Evolutionary conservation across 2,113 vertebrate genomes (phyloP).

Genomic region (Gobio gobio): DNA sequence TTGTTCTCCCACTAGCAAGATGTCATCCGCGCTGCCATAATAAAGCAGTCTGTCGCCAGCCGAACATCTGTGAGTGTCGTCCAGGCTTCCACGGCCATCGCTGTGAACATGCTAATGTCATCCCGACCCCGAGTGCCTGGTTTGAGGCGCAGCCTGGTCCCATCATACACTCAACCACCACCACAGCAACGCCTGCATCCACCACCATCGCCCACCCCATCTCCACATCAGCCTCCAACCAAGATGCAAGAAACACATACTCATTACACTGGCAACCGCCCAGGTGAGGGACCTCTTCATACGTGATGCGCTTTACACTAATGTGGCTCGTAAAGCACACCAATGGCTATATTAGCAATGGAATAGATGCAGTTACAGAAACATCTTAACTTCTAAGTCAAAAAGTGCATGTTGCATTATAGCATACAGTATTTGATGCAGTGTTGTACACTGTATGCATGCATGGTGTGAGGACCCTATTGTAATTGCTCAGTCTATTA

Average conservation of each 20-base stretch:
- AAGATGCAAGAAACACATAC: conserved; percentile 25
- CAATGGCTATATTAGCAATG: neutral
- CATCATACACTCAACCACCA: neutral
- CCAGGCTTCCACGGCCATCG: conserved; percentile 59
- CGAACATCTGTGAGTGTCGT: conserved; percentile 60
- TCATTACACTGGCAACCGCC: conserved; percentile 48
- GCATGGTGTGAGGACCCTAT: too few species aligned
- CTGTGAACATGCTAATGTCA: conserved; percentile 54
- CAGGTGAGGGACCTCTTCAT: conserved; percentile 30
- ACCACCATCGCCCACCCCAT: neutral
- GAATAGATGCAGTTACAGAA: too few species aligned
- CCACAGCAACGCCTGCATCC: neutral
- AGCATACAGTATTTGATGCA: neutral
- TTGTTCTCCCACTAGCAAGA: conserved; percentile 55
- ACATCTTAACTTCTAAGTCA: too few species aligned
- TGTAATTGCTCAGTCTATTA: too few species aligned
- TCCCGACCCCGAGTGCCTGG: neutral
- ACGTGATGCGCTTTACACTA: neutral
- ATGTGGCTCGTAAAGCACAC: neutral
- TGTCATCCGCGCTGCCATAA: conserved; percentile 64
- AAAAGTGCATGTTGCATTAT: neutral
- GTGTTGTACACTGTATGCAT: neutral
- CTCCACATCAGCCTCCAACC: neutral
- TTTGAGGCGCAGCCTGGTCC: neutral
- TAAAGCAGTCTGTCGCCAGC: conserved; percentile 51